phyloP scores from a whole-genome alignment of 2,113 vertebrate genomes.

The Gavialis gangeticus region DNA sequence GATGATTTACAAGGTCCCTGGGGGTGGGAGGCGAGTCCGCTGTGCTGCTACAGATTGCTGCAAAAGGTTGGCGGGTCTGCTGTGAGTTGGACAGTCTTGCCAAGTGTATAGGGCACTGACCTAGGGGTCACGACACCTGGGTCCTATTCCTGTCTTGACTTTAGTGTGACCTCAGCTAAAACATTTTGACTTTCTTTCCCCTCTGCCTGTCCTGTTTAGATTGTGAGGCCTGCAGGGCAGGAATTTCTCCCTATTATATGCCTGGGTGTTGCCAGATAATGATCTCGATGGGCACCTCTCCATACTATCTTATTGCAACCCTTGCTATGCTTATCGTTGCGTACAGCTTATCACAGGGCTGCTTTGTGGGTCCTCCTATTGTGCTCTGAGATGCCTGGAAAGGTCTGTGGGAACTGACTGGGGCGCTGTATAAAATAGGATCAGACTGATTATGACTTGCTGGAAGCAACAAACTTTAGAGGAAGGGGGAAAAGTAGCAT shows the following conservation, averaged over 20 bases:
- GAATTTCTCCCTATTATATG: neutral
- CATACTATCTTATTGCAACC: neutral
- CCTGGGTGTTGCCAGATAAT: too few relatives aligned
- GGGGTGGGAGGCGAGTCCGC: neutral
- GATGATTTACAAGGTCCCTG: neutral
- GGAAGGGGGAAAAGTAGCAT: neutral
- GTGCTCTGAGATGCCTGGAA: neutral
- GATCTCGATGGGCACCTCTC: too few relatives aligned
- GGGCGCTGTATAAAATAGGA: neutral
- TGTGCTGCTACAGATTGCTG: neutral
- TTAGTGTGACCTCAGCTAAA: neutral
- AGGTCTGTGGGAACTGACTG: neutral
- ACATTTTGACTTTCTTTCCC: neutral
- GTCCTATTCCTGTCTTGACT: neutral
- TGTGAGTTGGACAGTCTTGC: neutral
- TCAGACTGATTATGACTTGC: neutral
- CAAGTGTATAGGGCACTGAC: neutral
- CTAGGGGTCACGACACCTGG: neutral
- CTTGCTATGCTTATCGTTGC: neutral
- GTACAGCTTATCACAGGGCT: neutral
- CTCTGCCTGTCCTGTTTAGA: neutral
- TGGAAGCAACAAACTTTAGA: neutral
- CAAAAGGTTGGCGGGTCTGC: neutral
- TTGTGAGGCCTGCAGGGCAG: rapidly evolving
- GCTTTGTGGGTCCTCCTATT: neutral